Conservation (phyloP, 1,140 invertebrate species). For the Drosophila burlai region DNA sequence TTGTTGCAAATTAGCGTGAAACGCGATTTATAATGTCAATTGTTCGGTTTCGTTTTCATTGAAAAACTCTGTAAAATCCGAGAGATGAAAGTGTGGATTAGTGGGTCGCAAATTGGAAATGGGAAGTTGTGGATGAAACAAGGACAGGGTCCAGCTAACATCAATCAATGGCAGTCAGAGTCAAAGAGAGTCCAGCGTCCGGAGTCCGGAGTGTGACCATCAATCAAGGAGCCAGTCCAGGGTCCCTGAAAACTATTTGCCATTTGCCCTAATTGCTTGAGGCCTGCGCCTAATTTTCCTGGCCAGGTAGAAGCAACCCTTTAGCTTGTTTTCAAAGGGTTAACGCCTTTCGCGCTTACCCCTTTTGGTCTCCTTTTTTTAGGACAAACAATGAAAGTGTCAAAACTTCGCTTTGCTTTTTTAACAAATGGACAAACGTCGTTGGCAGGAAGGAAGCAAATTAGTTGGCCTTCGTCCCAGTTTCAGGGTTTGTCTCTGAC, state of each 20-base stretch:
- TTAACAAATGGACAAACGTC: slow-evolving; percentile 61
- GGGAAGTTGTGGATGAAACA: slow-evolving; percentile 2
- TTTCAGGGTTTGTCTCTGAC: background rate
- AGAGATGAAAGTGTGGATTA: slow-evolving; percentile 78
- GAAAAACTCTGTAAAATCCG: slow-evolving; percentile 58
- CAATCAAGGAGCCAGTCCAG: slow-evolving; percentile 52
- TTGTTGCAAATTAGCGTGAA: slow-evolving; percentile 83
- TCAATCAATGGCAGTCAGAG: slow-evolving; percentile 52
- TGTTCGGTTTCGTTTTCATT: slow-evolving; percentile 35
- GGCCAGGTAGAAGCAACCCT: slow-evolving; percentile 52
- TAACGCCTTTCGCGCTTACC: background rate
- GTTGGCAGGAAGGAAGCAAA: slow-evolving; percentile 53
- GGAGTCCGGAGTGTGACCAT: slow-evolving; percentile 35
- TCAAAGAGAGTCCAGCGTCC: background rate
- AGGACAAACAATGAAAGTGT: slow-evolving; percentile 58
- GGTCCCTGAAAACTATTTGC: slow-evolving; percentile 59
- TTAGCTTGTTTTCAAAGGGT: slow-evolving; percentile 3
- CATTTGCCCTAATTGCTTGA: slow-evolving; percentile 69
- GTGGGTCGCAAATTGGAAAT: slow-evolving; percentile 35
- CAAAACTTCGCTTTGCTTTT: slow-evolving; percentile 64
- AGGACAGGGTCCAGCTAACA: slow-evolving; percentile 14
- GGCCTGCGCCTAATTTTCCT: slow-evolving; percentile 51
- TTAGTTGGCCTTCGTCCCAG: slow-evolving; percentile 36
- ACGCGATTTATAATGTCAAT: slow-evolving; percentile 83
- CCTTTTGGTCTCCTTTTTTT: background rate